These are phyloP conservation scores for Acronicta psi DNA, from an alignment of 2,888 invertebrate species.

Conservation along the genomic window DNA sequence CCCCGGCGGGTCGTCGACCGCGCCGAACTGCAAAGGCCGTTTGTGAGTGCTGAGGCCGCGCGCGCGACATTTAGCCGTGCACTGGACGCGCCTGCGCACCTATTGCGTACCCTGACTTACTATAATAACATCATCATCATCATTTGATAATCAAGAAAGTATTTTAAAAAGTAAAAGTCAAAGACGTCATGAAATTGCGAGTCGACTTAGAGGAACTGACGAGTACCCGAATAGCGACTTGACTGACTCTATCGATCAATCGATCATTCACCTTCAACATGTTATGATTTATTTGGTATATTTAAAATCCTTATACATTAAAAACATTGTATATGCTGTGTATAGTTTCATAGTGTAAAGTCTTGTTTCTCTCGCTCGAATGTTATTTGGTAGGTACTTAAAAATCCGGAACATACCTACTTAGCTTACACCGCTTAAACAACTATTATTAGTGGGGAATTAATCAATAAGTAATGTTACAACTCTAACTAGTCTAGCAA, in stretches of 20 bases:
- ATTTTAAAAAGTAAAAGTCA: slow-evolving; percentile 61
- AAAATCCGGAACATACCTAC: too few species aligned
- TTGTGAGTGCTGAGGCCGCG: slow-evolving; percentile 87
- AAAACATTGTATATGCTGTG: too few species aligned
- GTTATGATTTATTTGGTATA: slow-evolving; percentile 4
- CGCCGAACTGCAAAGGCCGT: slow-evolving; percentile 89
- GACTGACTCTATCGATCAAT: slow-evolving; percentile 1
- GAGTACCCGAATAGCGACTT: slow-evolving; percentile 1
- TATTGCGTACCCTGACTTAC: slow-evolving; percentile 67
- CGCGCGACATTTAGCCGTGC: slow-evolving; percentile 80
- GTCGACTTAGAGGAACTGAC: slow-evolving; percentile 32
- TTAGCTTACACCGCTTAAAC: too few species aligned
- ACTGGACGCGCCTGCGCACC: slow-evolving; percentile 73
- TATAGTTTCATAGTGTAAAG: too few species aligned
- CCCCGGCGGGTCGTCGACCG: slow-evolving; percentile 86
- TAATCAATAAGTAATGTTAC: too few species aligned
- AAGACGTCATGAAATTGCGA: slow-evolving; percentile 36
- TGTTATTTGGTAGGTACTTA: too few species aligned
- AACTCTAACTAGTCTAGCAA: neutral
- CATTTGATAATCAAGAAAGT: slow-evolving; percentile 53
- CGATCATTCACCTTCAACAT: neutral
- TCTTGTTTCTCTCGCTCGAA: too few species aligned
- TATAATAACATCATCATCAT: slow-evolving; percentile 41
- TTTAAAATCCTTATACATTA: neutral
- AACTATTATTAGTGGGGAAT: too few species aligned